Conservation (phyloP, 2,113 vertebrate species). For the Butorides virescens region DNA sequence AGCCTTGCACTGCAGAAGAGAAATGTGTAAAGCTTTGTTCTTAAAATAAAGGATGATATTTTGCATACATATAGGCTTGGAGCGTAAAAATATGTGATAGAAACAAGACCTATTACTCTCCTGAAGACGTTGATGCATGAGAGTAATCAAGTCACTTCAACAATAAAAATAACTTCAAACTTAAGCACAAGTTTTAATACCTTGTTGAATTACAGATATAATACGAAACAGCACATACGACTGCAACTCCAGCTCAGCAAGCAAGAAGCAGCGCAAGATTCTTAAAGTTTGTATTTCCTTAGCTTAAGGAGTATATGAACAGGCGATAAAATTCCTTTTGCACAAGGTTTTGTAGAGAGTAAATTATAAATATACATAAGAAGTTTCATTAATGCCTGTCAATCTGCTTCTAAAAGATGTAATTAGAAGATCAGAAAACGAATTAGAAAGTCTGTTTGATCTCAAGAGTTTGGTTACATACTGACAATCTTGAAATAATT, state of each 20-base stretch:
- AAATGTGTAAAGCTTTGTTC: not conserved
- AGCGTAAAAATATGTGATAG: not conserved
- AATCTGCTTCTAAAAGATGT: constrained; percentile 32
- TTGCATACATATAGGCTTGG: not conserved
- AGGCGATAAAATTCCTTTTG: not conserved
- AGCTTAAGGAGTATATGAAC: not conserved
- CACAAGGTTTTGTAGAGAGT: not conserved
- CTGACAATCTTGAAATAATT: constrained; percentile 36
- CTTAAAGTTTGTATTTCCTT: not conserved
- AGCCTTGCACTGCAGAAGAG: not conserved
- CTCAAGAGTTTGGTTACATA: constrained; percentile 34
- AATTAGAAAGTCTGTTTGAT: constrained; percentile 50
- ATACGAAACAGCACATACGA: not conserved
- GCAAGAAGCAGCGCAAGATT: not conserved
- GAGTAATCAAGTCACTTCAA: not conserved
- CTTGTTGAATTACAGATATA: not conserved
- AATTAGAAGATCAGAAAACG: constrained; percentile 53
- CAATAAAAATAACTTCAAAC: not conserved
- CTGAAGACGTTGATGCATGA: constrained; percentile 28
- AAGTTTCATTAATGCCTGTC: constrained; percentile 2
- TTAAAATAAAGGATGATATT: not conserved
- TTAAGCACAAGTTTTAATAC: not conserved
- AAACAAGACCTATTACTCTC: not conserved
- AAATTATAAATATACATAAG: constrained; percentile 9
- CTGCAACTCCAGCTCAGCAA: not conserved